These are phyloP conservation scores for Garra rufa DNA, from an alignment of 2,113 vertebrate species.

Conservation along the genomic window DNA sequence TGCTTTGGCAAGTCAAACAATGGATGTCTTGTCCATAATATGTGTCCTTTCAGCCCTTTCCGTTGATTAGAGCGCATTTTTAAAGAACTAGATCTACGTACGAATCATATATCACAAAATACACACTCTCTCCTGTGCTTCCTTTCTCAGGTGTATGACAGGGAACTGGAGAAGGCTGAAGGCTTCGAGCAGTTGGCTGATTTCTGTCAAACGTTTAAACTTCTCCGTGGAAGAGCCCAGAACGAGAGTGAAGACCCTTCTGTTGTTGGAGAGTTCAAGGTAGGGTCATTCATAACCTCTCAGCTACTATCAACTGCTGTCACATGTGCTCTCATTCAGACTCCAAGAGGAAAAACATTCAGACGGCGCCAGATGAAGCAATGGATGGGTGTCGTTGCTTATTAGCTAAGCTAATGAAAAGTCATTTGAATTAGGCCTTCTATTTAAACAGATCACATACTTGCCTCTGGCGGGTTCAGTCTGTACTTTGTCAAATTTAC, in stretches of 20 bases:
- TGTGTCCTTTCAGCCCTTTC: slow-evolving; percentile 1
- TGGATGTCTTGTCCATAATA: slow-evolving; percentile 38
- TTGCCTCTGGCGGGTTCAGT: slow-evolving; percentile 8
- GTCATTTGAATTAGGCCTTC: slow-evolving; percentile 7
- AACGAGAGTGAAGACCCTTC: slow-evolving; percentile 88
- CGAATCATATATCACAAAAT: slow-evolving; percentile 28
- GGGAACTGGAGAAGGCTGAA: slow-evolving; percentile 83
- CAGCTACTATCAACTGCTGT: not conserved
- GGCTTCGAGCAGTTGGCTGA: slow-evolving; percentile 84
- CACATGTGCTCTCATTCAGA: not conserved
- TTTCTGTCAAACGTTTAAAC: slow-evolving; percentile 94
- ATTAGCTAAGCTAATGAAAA: slow-evolving; percentile 29
- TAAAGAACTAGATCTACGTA: not conserved
- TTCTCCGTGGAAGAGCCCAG: slow-evolving; percentile 86
- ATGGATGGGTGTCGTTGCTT: not conserved
- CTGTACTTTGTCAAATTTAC: slow-evolving; percentile 44
- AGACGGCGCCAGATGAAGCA: slow-evolving; percentile 26
- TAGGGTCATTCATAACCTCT: slow-evolving; percentile 56
- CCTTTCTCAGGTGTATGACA: slow-evolving; percentile 83
- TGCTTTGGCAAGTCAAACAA: slow-evolving; percentile 42
- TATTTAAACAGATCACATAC: slow-evolving; percentile 7
- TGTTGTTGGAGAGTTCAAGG: slow-evolving; percentile 96
- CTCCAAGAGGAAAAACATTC: not conserved
- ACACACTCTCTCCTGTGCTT: not conserved
- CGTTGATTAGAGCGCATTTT: slow-evolving; percentile 28